Conservation (phyloP, 2,888 invertebrate genomes). For the Reticulitermes lucifugus region DNA sequence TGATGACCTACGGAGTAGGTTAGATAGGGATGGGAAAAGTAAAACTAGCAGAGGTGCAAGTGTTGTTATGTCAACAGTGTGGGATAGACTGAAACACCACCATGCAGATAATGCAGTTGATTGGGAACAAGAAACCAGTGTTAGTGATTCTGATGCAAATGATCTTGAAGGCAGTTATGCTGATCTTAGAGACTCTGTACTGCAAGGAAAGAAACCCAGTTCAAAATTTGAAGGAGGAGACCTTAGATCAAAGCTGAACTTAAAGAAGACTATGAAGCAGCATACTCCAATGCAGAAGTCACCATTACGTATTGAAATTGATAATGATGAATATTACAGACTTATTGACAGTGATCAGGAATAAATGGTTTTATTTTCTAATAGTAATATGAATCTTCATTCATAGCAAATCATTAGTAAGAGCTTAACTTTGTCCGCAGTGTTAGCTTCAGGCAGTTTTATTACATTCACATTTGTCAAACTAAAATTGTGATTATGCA, state of each 20-base stretch:
- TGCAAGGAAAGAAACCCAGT: slow-evolving; percentile 3
- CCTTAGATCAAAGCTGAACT: slow-evolving; percentile 54
- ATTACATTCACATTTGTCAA: too few relatives aligned
- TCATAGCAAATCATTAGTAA: too few relatives aligned
- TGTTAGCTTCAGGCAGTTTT: too few relatives aligned
- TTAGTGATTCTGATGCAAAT: not conserved
- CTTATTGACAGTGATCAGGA: slow-evolving; percentile 54
- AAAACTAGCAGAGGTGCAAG: not conserved
- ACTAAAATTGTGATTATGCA: too few relatives aligned
- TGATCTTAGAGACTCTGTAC: not conserved
- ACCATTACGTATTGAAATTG: slow-evolving; percentile 56
- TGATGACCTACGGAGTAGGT: slow-evolving; percentile 43
- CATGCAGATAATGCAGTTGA: not conserved
- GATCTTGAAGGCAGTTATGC: not conserved
- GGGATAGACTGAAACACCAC: slow-evolving; percentile 35
- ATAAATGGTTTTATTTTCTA: not conserved
- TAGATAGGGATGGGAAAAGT: slow-evolving; percentile 31
- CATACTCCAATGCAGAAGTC: slow-evolving; percentile 49
- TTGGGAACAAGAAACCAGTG: not conserved
- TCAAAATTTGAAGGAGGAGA: slow-evolving; percentile 49
- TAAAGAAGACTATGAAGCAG: slow-evolving; percentile 47
- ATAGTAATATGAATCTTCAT: too few relatives aligned
- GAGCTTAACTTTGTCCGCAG: too few relatives aligned
- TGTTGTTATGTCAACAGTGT: slow-evolving; percentile 31
- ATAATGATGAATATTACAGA: slow-evolving; percentile 56